Evolutionary conservation across 2,797 vertebrate genomes (phyloP).

Genomic region (Emys orbicularis): DNA sequence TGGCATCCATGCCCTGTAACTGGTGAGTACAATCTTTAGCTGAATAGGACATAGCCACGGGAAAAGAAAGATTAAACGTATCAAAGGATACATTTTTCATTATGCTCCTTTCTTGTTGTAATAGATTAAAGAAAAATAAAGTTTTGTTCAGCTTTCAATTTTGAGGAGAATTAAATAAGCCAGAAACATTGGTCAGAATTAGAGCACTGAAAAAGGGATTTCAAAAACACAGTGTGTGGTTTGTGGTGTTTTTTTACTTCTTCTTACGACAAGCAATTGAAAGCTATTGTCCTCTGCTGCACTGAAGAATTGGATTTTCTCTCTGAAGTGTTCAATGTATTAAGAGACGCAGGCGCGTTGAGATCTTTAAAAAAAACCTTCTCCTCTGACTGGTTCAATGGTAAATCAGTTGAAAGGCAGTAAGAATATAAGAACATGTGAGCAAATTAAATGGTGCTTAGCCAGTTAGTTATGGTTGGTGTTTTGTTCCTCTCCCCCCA

Average conservation of each 20-base stretch:
- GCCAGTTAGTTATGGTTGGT: conserved; percentile 12
- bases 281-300: conserved; percentile 71
- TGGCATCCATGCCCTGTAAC: conserved; percentile 24
- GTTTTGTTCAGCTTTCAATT: conserved; percentile 71
- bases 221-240: conserved; percentile 71
- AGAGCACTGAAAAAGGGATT: conserved; percentile 68
- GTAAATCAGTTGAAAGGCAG: conserved; percentile 61
- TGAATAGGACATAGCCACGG: conserved; percentile 70
- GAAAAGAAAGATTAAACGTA: conserved; percentile 73
- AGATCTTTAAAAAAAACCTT: conserved; percentile 46
- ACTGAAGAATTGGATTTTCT: conserved; percentile 58
- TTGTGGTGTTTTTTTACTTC: conserved; percentile 63
- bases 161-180: conserved; percentile 74
- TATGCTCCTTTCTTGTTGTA: conserved; percentile 73
- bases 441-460: conserved; percentile 64
- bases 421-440: conserved; percentile 45
- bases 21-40: conserved; percentile 47
- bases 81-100: conserved; percentile 71
- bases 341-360: conserved; percentile 61
- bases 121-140: conserved; percentile 65
- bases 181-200: conserved; percentile 75
- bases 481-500: conserved; percentile 17
- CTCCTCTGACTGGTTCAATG: conserved; percentile 61
- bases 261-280: conserved; percentile 67
- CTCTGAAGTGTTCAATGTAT: conserved; percentile 56